These are phyloP conservation scores for Phengaris alcon DNA, from an alignment of 2,888 invertebrate genomes.

Conservation along the genomic window DNA sequence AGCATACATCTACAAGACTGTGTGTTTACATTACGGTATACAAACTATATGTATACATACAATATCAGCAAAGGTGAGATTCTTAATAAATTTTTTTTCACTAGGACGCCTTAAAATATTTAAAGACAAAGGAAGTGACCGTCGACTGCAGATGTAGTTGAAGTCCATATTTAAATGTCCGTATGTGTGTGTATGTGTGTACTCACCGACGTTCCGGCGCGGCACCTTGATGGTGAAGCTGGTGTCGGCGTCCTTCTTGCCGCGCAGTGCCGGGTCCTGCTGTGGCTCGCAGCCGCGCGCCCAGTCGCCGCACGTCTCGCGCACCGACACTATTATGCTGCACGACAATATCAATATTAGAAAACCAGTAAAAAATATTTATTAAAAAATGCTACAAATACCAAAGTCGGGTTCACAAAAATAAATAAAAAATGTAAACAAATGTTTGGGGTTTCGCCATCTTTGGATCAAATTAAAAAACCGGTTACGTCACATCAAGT, in stretches of 20 bases:
- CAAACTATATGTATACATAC: neutral
- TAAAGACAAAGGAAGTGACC: too few species aligned
- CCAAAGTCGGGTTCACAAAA: too few species aligned
- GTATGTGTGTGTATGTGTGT: neutral
- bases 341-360: neutral
- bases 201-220: constrained; percentile 91
- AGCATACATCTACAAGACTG: neutral
- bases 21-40: neutral
- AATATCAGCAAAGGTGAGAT: too few species aligned
- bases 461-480: too few species aligned
- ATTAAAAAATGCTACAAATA: too few species aligned
- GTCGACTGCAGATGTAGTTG: too few species aligned
- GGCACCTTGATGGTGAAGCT: constrained; percentile 96
- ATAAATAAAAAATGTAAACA: too few species aligned
- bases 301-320: constrained; percentile 99
- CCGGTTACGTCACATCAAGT: too few species aligned
- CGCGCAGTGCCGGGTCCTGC: constrained; percentile 94
- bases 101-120: too few species aligned
- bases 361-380: neutral
- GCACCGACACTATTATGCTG: constrained; percentile 97
- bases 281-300: constrained; percentile 93
- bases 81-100: too few species aligned
- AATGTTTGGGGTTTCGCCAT: too few species aligned
- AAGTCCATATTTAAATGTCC: too few species aligned
- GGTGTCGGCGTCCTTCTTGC: constrained; percentile 93